Evolutionary conservation across 2,113 vertebrate species (phyloP), one percentile per base, ranked within the genome.

Genomic region (Limnothrissa miodon): DNA sequence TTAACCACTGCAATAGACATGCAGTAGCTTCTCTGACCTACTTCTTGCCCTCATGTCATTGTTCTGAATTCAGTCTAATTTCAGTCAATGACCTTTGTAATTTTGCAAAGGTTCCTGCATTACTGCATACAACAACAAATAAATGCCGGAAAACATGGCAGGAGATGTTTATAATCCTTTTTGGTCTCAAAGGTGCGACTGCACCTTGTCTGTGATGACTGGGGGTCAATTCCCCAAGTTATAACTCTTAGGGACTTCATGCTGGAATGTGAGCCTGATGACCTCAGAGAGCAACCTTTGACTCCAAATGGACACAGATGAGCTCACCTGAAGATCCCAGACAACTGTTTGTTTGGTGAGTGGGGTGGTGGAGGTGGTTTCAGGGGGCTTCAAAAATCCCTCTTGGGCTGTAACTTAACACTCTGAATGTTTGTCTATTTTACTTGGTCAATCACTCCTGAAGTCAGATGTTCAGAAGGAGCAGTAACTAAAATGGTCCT

Each of bases 261-360:
- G 17, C 46, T 78, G 62, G 81, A 86, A 86, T 83, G 82, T 88
- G 79, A 78, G 85, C 82, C 82, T 11, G 42, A 39, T 39, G 78
- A 82, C 45, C 70, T 44, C 10, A 29, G 45, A 51, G 39, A 39
- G 9, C 78, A 66, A 85, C 46, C 48, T 86, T 79, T 82, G 33
- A 83, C 81, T 59, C 66, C 45, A 62, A 62, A 48, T 53, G 83
- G 56, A 78, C n/a, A 80, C 78, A 83, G 25, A 42, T 51, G 19
- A n/a, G 53, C 45, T 79, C 80, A 46, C 45, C 48, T 45, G 59
- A 62, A 66, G 7, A 62, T 83, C 53, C 81, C 44, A 83, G 78
- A 78, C 51, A 48, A 51, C 62, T 39, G 39, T 81, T 83, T 51
- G 81, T 70, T 82, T 80, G 80, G 80, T 62, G 11, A n/a, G 59